These are phyloP conservation scores for Alligator sinensis DNA, from an alignment of 2,113 vertebrate species.

Conservation along the genomic window DNA sequence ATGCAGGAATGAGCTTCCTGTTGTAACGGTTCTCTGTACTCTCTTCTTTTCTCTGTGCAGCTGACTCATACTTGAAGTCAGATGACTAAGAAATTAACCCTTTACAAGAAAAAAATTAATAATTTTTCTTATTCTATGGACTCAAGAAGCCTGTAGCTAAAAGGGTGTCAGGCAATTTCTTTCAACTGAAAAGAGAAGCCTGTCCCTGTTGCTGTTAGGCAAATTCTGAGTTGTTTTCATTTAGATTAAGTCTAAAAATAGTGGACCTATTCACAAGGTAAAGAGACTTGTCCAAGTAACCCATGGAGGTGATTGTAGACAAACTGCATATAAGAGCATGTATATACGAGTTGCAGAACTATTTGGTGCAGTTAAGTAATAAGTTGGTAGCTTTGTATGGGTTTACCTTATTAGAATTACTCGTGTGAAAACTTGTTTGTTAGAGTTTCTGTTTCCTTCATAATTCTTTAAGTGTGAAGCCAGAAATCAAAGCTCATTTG, in stretches of 20 bases:
- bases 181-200: neutral
- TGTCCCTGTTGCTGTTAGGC: neutral
- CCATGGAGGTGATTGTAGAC: too few relatives aligned
- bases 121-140: neutral
- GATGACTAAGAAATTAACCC: neutral
- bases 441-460: neutral
- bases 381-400: neutral
- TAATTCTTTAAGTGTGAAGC: neutral
- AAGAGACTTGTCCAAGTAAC: too few relatives aligned
- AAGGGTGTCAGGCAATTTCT: too few relatives aligned
- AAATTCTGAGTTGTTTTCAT: neutral
- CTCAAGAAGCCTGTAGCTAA: too few relatives aligned
- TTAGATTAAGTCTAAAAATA: neutral
- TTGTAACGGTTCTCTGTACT: neutral
- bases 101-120: fast-evolving
- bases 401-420: neutral
- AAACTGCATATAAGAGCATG: too few relatives aligned
- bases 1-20: constrained; percentile 11
- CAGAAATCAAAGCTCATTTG: neutral
- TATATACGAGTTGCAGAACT: too few relatives aligned
- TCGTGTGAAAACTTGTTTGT: neutral
- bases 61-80: neutral
- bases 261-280: neutral
- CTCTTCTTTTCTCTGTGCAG: neutral
- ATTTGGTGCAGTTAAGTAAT: neutral